Base-by-base conservation (phyloP, 2,113 vertebrate genomes). In the Lophius piscatorius region DNA sequence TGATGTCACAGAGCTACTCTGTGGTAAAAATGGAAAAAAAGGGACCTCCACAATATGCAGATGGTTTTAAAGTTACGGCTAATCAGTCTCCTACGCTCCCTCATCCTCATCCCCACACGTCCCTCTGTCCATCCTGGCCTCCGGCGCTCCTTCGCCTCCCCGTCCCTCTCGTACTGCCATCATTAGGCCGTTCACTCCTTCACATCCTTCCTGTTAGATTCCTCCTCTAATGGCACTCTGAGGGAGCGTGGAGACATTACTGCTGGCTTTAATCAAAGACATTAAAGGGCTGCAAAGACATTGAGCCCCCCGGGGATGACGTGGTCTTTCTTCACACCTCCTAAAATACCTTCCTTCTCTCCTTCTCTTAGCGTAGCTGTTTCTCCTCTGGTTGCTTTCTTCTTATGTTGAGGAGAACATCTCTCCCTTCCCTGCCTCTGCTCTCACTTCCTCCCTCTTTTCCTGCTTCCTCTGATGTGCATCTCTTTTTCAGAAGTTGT, bases 181-280 rank as follows among this genome's bases (percentile, higher is more conserved):
- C 76, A 78, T 80, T 63, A 70, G 64, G 39, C 23, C 4, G 29
- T 48, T 54, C 35, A 41, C 61, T 47, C 21, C 57, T 48, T 44
- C 52, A 1, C 48, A 54, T 67, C 39, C 57, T 69, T 35, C 74
- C 62, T 49, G 38, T 78, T 67, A 65, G 69, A 74, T 74, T 74
- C 68, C 76, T 74, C 70, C 49, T 76, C 78, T 85, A 83, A 87
- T 77, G 74, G 70, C 68, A 67, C 86, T 84, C 76, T 24, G 33
- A 79, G 78, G 80, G 82, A 78, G 74, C 16, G 17, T 49, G 2
- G 59, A 70, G 74, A 85, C 87, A 77, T 84, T 80, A 78, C 82
- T 80, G 81, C 76, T 82, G 83, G 75, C 77, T 88, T 87, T 89
- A 87, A 90, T 89, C 89, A 89, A 91, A 88, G 64, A 75, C 87